phyloP scores from a whole-genome alignment of 2,113 vertebrate species.

The Irena cyanogastra region DNA sequence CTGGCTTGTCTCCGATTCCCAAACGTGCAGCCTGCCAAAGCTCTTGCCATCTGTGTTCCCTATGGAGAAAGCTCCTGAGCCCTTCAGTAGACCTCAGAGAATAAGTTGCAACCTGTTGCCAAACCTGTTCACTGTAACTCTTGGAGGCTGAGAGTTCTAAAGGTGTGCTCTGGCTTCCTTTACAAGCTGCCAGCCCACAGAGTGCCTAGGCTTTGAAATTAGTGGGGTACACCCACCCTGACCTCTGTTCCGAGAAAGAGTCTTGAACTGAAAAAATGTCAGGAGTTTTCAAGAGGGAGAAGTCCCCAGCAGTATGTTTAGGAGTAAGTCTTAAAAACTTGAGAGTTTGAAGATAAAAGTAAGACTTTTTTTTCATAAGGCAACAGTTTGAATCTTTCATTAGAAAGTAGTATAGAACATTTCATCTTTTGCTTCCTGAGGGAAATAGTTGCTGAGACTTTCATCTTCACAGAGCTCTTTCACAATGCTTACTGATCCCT shows the following conservation, averaged over 20 bases:
- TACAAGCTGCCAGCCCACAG: neutral
- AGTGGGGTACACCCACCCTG: neutral
- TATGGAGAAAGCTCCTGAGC: neutral
- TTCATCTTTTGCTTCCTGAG: conserved; percentile 19
- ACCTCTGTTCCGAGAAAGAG: neutral
- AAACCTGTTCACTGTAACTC: neutral
- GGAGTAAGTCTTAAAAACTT: neutral
- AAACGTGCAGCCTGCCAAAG: neutral
- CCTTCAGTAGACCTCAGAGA: neutral
- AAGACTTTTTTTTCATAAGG: neutral
- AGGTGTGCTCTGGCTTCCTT: neutral
- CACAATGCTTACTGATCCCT: conserved; percentile 20
- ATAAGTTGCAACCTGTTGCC: neutral
- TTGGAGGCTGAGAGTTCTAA: neutral
- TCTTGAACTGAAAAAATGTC: neutral
- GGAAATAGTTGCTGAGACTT: conserved; percentile 31
- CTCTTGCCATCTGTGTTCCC: neutral
- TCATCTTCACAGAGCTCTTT: conserved; percentile 47
- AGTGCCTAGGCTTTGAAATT: neutral
- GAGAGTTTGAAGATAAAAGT: conserved; percentile 2
- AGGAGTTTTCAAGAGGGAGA: neutral
- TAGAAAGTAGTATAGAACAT: neutral
- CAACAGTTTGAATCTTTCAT: conserved; percentile 17
- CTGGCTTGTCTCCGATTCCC: neutral
- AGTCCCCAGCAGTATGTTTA: neutral